Conservation (phyloP, 2,888 invertebrate genomes). For the Nephrotoma flavescens region DNA sequence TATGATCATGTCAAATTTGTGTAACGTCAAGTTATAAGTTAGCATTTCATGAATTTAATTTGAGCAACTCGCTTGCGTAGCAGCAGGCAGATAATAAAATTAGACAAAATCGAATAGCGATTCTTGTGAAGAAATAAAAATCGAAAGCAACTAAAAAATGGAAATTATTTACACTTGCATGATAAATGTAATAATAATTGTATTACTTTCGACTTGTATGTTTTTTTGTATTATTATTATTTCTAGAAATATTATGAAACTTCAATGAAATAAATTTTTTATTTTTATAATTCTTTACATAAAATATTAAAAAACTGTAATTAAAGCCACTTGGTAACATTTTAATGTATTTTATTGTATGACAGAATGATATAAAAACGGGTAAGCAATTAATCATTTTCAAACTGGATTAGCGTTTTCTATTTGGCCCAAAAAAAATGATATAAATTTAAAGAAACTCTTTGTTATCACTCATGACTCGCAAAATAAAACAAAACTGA, state of each 20-base stretch:
- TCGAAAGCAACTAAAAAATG: not conserved
- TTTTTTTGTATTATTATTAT: not conserved
- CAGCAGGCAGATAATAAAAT: not conserved
- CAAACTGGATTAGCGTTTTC: no score
- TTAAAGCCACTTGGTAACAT: not conserved
- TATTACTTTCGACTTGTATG: not conserved
- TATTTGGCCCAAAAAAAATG: no score
- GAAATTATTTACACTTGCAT: not conserved
- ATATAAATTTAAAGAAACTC: no score
- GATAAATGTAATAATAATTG: not conserved
- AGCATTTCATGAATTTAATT: not conserved
- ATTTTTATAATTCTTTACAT: not conserved
- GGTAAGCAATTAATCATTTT: no score
- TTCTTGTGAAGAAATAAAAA: not conserved
- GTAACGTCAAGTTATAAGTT: not conserved
- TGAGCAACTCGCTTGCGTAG: not conserved
- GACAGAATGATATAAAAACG: not conserved
- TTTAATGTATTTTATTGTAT: not conserved
- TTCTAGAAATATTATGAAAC: not conserved
- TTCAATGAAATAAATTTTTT: not conserved
- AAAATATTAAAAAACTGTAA: not conserved
- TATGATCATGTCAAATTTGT: not conserved
- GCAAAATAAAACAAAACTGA: no score
- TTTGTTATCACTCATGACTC: no score
- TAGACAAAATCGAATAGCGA: not conserved